Conservation (phyloP, 2,888 invertebrate species). For the Nemoura dubitans region DNA sequence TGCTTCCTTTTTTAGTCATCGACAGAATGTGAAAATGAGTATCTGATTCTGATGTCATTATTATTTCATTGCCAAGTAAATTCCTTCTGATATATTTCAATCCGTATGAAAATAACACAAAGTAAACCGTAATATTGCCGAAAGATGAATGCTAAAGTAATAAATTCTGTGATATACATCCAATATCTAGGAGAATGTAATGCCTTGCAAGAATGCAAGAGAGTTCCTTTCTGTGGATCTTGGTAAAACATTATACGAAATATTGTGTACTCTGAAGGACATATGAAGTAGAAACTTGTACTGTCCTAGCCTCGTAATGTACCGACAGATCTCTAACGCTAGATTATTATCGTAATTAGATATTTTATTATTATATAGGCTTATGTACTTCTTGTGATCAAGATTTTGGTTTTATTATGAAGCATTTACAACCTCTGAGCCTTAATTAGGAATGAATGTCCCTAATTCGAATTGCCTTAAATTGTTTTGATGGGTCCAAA, state of each 20-base stretch:
- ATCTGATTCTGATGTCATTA: no score
- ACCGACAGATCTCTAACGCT: constrained; percentile 15
- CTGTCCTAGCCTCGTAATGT: neutral
- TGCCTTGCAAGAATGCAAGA: neutral
- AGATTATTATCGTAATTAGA: neutral
- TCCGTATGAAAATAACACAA: no score
- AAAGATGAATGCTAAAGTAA: no score
- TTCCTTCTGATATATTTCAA: no score
- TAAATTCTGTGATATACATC: neutral
- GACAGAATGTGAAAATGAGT: no score
- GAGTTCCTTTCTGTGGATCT: neutral
- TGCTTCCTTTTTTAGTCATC: no score
- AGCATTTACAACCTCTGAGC: constrained; percentile 4
- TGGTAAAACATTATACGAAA: neutral
- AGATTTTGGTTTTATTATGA: neutral
- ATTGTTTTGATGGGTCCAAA: constrained; percentile 23
- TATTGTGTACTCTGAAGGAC: neutral
- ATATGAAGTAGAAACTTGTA: neutral
- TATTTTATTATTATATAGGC: neutral
- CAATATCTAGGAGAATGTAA: neutral
- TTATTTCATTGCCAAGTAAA: no score
- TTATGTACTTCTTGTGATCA: neutral
- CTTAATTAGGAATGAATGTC: constrained; percentile 2
- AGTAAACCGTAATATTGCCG: no score
- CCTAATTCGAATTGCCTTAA: constrained; percentile 17